Conservation (phyloP, 2,888 invertebrate genomes). For the Selenia dentaria region DNA sequence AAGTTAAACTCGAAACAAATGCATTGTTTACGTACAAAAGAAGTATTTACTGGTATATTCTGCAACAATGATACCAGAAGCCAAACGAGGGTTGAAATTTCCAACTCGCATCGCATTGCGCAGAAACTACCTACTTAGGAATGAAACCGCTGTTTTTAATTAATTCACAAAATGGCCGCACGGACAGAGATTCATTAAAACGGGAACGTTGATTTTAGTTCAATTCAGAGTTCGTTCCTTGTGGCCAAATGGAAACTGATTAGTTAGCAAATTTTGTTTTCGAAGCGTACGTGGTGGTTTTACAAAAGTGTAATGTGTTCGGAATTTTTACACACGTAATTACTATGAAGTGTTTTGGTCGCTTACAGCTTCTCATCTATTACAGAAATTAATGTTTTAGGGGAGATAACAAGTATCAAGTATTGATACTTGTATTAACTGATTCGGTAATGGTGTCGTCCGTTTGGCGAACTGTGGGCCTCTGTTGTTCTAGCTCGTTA, state of each 20-base stretch:
- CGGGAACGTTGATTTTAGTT: conserved; percentile 44
- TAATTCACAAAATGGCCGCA: conserved; percentile 39
- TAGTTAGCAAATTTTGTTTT: neutral
- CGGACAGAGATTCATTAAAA: conserved; percentile 42
- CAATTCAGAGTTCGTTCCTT: conserved; percentile 31
- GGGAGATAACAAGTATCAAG: no score
- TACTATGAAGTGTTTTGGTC: no score
- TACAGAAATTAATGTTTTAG: no score
- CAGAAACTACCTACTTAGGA: conserved; percentile 29
- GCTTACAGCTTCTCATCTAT: no score
- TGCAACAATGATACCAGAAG: conserved; percentile 29
- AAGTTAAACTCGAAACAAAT: conserved; percentile 15
- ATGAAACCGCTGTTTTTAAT: conserved; percentile 47
- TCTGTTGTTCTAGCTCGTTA: no score
- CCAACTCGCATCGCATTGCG: conserved; percentile 28
- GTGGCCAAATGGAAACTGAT: conserved; percentile 1
- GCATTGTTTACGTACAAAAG: conserved; percentile 16
- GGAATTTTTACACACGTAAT: no score
- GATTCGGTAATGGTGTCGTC: no score
- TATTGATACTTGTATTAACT: no score
- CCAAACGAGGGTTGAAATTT: conserved; percentile 30
- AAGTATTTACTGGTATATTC: conserved; percentile 9
- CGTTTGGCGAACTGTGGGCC: no score
- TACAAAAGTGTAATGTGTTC: no score
- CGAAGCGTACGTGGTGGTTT: no score